These are phyloP conservation scores for Xylophagus ater DNA, from an alignment of 2,888 invertebrate species.

Conservation along the genomic window DNA sequence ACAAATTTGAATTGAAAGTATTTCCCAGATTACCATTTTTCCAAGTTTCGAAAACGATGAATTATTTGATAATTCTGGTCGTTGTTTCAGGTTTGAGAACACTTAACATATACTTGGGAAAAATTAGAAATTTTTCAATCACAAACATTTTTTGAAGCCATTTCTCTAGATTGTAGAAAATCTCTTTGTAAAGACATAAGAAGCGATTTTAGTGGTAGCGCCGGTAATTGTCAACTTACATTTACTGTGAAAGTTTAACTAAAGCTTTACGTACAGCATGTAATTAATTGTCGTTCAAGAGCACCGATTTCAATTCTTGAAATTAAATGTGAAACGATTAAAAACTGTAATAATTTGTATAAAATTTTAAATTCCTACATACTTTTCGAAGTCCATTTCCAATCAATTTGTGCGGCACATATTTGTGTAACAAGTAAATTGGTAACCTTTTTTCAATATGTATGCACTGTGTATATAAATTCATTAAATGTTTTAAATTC, in stretches of 20 bases:
- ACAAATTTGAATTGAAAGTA: conserved; percentile 65
- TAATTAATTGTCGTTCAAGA: conserved; percentile 63
- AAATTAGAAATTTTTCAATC: no score
- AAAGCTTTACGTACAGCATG: conserved; percentile 60
- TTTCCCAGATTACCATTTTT: conserved; percentile 77
- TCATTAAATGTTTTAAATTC: no score
- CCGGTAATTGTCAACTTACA: conserved; percentile 71
- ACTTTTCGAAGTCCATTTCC: conserved; percentile 34
- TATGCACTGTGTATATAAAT: no score
- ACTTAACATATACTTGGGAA: conserved; percentile 39
- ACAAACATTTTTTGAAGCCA: conserved; percentile 48
- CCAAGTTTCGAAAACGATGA: conserved; percentile 54
- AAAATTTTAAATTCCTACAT: conserved; percentile 19
- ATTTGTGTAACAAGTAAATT: no score
- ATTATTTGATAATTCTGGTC: conserved; percentile 41
- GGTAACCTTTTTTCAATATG: no score
- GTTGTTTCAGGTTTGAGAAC: conserved; percentile 58
- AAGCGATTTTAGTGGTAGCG: conserved; percentile 64
- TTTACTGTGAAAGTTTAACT: conserved; percentile 49
- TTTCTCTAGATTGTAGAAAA: conserved; percentile 61
- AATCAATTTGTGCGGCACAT: conserved; percentile 32
- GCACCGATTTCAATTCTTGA: conserved; percentile 57
- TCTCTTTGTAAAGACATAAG: conserved; percentile 63
- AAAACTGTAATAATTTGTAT: no score
- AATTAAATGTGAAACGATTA: no score